Percentiles rank a stretch among this genome's conserved stretches.
Conservation (phyloP, 1,140 invertebrate species). For the Lucilia cuprina region DNA sequence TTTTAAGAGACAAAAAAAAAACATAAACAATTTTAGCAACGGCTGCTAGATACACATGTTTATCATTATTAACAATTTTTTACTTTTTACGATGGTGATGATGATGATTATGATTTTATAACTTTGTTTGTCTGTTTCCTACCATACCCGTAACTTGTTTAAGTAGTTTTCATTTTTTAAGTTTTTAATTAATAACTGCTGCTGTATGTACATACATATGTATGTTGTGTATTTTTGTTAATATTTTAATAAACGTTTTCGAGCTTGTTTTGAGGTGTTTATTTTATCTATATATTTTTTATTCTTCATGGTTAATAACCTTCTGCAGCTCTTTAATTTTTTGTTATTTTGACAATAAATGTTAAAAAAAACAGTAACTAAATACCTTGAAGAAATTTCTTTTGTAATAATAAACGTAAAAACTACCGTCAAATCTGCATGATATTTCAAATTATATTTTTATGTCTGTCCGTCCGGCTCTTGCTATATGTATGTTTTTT, state of each 20-base stretch:
- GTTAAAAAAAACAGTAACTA: not conserved
- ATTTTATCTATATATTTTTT: not conserved
- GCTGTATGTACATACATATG: not conserved
- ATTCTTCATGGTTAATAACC: not conserved
- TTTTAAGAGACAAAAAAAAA: no score
- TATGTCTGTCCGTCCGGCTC: not conserved
- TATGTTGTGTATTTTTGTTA: not conserved
- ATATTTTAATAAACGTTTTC: not conserved
- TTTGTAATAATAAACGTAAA: not conserved
- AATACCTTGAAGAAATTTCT: not conserved
- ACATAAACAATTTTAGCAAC: not conserved
- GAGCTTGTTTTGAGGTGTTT: not conserved
- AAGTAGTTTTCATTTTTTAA: not conserved
- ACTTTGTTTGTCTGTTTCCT: not conserved
- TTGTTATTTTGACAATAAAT: no score
- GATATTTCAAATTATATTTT: slow-evolving; percentile 14
- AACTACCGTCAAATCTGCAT: slow-evolving; percentile 11
- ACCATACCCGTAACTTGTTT: not conserved
- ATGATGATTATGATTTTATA: not conserved
- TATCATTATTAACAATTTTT: not conserved
- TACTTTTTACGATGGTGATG: not conserved
- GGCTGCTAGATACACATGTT: not conserved
- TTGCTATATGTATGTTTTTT: not conserved
- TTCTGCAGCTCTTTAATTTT: not conserved
- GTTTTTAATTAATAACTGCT: not conserved